Conservation (phyloP, 2,888 invertebrate species). For the Sminthurides aquaticus region DNA sequence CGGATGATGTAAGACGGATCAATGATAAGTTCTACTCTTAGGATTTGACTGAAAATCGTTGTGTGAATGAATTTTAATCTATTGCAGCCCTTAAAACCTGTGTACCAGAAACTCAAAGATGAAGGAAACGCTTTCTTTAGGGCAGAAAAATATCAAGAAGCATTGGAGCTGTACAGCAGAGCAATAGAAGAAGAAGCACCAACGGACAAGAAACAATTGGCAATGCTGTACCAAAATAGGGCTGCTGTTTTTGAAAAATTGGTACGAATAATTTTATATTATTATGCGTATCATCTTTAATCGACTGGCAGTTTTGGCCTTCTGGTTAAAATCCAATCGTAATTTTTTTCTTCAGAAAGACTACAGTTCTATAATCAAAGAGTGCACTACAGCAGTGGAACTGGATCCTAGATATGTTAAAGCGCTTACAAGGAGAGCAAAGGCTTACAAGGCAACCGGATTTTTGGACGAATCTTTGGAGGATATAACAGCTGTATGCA, state of each 20-base stretch:
- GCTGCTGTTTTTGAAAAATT: slow-evolving; percentile 91
- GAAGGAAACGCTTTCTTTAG: slow-evolving; percentile 83
- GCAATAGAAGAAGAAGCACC: slow-evolving; percentile 84
- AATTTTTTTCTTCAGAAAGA: slow-evolving; percentile 48
- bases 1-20: background rate
- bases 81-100: slow-evolving; percentile 7
- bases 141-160: slow-evolving; percentile 80
- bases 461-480: slow-evolving; percentile 74
- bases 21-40: too few relatives aligned
- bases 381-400: slow-evolving; percentile 77
- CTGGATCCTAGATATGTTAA: slow-evolving; percentile 79
- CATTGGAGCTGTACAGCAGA: slow-evolving; percentile 78
- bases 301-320: too few relatives aligned
- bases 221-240: slow-evolving; percentile 91
- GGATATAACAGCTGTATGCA: slow-evolving; percentile 87
- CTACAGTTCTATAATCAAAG: slow-evolving; percentile 73
- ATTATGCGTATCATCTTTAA: slow-evolving; percentile 11
- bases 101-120: slow-evolving; percentile 57
- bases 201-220: slow-evolving; percentile 64
- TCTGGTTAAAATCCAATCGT: background rate
- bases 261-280: slow-evolving; percentile 46
- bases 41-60: too few relatives aligned
- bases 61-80: background rate
- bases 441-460: slow-evolving; percentile 70
- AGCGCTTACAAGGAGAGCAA: slow-evolving; percentile 74